Conservation (phyloP, 2,113 vertebrate genomes). For the Bubo bubo region DNA sequence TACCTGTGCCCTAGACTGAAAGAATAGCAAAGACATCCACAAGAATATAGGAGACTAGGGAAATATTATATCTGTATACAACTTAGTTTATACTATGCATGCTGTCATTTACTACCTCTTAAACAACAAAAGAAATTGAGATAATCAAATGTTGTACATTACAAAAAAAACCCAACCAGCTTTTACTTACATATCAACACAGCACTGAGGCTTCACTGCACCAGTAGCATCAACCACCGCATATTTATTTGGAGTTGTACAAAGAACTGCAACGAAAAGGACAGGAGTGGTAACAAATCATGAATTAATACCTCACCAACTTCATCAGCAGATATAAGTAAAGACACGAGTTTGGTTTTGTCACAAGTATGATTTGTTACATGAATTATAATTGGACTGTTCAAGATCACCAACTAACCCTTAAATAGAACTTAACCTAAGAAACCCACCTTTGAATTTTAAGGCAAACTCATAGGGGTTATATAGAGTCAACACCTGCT, state of each 20-base stretch:
- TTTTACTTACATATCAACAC: constrained; percentile 96
- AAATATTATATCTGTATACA: not conserved
- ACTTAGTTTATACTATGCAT: not conserved
- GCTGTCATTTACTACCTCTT: not conserved
- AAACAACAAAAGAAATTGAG: not conserved
- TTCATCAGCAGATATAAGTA: not conserved
- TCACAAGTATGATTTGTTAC: not conserved
- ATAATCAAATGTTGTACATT: not conserved
- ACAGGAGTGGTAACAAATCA: constrained; percentile 7
- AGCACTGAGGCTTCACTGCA: constrained; percentile 97
- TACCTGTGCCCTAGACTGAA: not conserved
- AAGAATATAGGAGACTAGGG: not conserved
- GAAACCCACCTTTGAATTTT: constrained; percentile 97
- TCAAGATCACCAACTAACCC: constrained; percentile 42
- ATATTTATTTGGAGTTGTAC: constrained; percentile 98
- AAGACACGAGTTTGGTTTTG: not conserved
- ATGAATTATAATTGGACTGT: not conserved
- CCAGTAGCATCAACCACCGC: constrained; percentile 93
- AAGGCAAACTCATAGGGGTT: constrained; percentile 99
- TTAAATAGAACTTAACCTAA: constrained; percentile 57
- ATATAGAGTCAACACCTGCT: constrained; percentile 98
- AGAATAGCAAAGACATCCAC: not conserved
- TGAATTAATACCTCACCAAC: not conserved
- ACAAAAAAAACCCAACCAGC: not conserved
- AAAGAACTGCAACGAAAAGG: constrained; percentile 87